These are phyloP conservation scores for Chlorops oryzae DNA, from an alignment of 1,140 invertebrate genomes.

Conservation along the genomic window DNA sequence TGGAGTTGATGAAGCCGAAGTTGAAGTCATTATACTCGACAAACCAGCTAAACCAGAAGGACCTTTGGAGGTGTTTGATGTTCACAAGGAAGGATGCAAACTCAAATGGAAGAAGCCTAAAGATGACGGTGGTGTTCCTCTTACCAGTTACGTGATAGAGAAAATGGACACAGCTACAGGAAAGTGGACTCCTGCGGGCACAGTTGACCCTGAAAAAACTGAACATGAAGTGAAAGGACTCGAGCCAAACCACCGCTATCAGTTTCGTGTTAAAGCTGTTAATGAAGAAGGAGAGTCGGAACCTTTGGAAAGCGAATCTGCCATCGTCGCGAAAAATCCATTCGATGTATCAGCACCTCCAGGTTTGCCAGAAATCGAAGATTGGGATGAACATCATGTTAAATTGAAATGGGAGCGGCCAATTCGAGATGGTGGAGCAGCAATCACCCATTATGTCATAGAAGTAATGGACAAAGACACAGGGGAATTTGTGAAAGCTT, in stretches of 20 bases:
- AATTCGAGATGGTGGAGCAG: conserved; percentile 89
- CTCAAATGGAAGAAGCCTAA: conserved; percentile 92
- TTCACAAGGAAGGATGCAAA: conserved; percentile 93
- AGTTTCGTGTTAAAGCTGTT: conserved; percentile 89
- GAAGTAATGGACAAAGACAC: conserved; percentile 57
- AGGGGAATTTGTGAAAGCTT: conserved; percentile 60
- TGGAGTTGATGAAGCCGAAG: conserved; percentile 87
- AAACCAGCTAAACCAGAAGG: conserved; percentile 92
- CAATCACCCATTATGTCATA: conserved; percentile 92
- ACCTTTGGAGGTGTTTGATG: conserved; percentile 83
- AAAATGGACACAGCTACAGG: conserved; percentile 85
- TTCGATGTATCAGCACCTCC: conserved; percentile 86
- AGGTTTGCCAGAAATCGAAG: conserved; percentile 84
- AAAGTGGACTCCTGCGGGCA: conserved; percentile 80
- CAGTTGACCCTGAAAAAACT: conserved; percentile 80
- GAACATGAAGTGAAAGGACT: conserved; percentile 82
- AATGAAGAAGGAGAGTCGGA: conserved; percentile 96
- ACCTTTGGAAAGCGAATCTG: conserved; percentile 79
- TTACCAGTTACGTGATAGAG: conserved; percentile 85
- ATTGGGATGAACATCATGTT: conserved; percentile 88
- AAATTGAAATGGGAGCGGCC: conserved; percentile 96
- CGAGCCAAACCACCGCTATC: conserved; percentile 86
- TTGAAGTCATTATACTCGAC: conserved; percentile 88
- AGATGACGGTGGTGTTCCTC: conserved; percentile 89
- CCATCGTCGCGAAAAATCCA: conserved; percentile 91